Base-by-base conservation (phyloP, 2,888 invertebrate genomes). In the Chrysomela aeneicollis region DNA sequence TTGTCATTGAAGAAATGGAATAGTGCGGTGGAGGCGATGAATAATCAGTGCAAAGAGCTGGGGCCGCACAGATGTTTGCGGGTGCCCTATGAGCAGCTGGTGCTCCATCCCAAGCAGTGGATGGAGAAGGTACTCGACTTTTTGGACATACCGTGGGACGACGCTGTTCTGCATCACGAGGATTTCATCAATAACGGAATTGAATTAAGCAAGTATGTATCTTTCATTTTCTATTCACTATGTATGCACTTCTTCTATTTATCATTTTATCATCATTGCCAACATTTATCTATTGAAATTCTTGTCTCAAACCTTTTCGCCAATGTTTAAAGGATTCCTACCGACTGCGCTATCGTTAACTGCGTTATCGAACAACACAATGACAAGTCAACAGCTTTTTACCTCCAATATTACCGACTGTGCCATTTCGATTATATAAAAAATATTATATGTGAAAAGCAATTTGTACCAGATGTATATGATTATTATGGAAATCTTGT, bases 1-100 rank as follows among this genome's bases (percentile, higher is more conserved):
- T n/a, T n/a, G n/a, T n/a, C n/a, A n/a, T 15, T 15, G 42, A 90
- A 88, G 75, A 97, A 97, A 85, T 99, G 99, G 98, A 98, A 98
- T 85, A 90, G 91, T 79, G 97, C 97, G 42, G 95, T 96, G 80
- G 92, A 93, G 83, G 87, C 92, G 66, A 99, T 99, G 98, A 91
- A 95, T 84, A 89, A 90, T 76, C 96, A 97, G 86, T 98, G 98
- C 85, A 89, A 88, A 75, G 89, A 92, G 79, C 87, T 96, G 74
- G 93, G 93, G 54, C 82, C 87, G 63, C 84, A 86, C 59, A 87
- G 89, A 76, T 97, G 97, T 84, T 86, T 97, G 77, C 85, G 90
- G 78, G 94, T 99, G 64, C 95, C 95, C 79, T 99, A 99, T 85
- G 98, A 99, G 85, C 94, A 97, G 84, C 87, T 99, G 78, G 98